These are phyloP conservation scores for Halcyon leucocephala DNA, from an alignment of 2,797 vertebrate species.

Conservation along the genomic window DNA sequence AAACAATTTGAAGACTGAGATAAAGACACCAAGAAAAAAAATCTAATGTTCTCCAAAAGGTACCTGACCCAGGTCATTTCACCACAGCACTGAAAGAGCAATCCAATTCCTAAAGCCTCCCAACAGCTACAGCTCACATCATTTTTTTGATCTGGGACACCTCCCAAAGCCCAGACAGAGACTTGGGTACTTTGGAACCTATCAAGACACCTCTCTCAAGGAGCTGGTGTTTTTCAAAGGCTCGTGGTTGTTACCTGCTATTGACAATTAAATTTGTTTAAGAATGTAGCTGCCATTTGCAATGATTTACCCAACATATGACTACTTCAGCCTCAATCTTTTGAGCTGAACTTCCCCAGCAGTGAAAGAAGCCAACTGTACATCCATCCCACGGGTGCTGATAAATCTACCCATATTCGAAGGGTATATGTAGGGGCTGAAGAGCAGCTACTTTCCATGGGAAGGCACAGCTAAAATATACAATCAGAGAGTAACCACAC, in stretches of 20 bases:
- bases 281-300: background rate
- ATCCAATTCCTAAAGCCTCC: background rate
- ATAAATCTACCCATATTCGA: background rate
- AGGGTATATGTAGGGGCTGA: rapidly evolving
- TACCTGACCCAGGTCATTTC: background rate
- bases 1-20: constrained; percentile 33
- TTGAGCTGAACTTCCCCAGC: background rate
- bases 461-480: background rate
- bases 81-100: background rate
- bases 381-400: background rate
- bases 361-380: background rate
- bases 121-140: background rate
- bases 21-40: background rate
- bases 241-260: background rate
- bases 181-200: rapidly evolving
- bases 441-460: background rate
- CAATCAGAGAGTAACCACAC: background rate
- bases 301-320: background rate
- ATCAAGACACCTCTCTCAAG: background rate
- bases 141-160: background rate
- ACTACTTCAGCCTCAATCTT: rapidly evolving
- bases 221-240: background rate
- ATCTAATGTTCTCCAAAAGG: background rate
- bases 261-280: background rate
- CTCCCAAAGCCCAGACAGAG: background rate